Base-by-base conservation (phyloP, 2,113 vertebrate species). In the Rhombomys opimus region DNA sequence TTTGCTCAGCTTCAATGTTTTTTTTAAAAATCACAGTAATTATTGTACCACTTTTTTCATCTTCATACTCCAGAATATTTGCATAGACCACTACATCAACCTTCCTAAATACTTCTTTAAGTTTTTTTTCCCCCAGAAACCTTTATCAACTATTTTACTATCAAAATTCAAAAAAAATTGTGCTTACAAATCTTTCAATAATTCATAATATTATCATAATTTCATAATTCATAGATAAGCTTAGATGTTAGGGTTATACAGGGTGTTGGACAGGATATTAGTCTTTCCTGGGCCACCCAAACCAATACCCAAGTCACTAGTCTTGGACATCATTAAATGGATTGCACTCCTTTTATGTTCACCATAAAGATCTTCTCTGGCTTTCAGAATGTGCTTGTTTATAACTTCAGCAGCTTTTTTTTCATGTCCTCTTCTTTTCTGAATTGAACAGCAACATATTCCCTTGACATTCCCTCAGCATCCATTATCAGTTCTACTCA, bases 401-500 rank as follows among this genome's bases (percentile, higher is more conserved):
- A 99, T 98, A 97, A 99, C 99, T 98, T 99, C 99, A 54, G 99
- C 99, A 57, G 99, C 99, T 46, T 46, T 46, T 46, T 99, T 96
- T 99, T 35, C 17, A 22, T 86, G 7, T 5, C 6, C n/a, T 61
- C 57, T 38, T 82, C 57, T 17, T 38, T 61, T 61, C 57, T 82
- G 20, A 61, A 61, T 7, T 82, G 54, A 61, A 61, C 80, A 61
- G 12, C 22, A 82, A 12, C 57, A 38, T 15, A 61, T 38, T 23
- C 10, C 54, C 22, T 82, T 82, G 54, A 59, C 20, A 1, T 59
- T 82, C 78, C 20, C 35, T 82, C 80, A 82, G 18, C 35, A 82
- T 59, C 54, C 99, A 99, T 99, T 99, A 99, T 99, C 99, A 99
- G 99, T 99, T 99, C 99, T 99, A 99, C 99, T 99, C 99, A 99